Evolutionary conservation across 2,113 vertebrate genomes (phyloP), one percentile per base, ranked within the genome.

Genomic region (Burhinus oedicnemus): DNA sequence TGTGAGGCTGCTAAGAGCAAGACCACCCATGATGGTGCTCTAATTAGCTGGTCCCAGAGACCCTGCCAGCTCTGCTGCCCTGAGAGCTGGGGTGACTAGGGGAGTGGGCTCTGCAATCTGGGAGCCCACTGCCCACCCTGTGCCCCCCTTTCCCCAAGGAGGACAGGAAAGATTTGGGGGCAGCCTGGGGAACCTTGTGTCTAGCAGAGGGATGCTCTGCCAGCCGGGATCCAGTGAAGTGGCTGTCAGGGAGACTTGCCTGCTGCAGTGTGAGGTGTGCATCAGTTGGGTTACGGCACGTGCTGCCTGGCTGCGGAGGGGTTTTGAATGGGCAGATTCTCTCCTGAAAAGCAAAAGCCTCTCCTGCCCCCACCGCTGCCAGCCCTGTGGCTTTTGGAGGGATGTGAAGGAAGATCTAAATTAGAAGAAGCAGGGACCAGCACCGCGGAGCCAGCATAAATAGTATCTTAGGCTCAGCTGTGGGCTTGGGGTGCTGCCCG

Each of bases 51-150:
- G 8, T 19, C 54, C 80, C 30, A 12, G 36, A 70, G 34, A 79
- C 8, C 8, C n/a, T 1, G 2, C 22, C 3, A 2, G 15, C 32
- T 51, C 55, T 4, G 13, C 72, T 57, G n/a, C 42, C 70, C 34
- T 9, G 9, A 44, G 27, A 66, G 13, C 51, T 19, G 47, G 38
- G 30, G 20, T 22, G 61, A 6, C 19, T 29, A 27, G 5, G 10
- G 68, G 36, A 34, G 55, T 1, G 5, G 25, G 7, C 1, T 29
- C 40, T 0, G 1, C 2, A 4, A 9, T 15, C 15, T 5, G 4
- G 26, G 34, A 86, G 26, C 26, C n/a, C 54, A 9, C 25, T 57
- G 49, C 26, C 62, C 42, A 13, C 34, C 26, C 32, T 7, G 5
- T 23, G 1, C 18, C 15, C n/a, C 15, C 9, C 12, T 8, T 55